These are phyloP conservation scores for Seira ritae DNA, from an alignment of 2,888 invertebrate genomes.

Conservation along the genomic window DNA sequence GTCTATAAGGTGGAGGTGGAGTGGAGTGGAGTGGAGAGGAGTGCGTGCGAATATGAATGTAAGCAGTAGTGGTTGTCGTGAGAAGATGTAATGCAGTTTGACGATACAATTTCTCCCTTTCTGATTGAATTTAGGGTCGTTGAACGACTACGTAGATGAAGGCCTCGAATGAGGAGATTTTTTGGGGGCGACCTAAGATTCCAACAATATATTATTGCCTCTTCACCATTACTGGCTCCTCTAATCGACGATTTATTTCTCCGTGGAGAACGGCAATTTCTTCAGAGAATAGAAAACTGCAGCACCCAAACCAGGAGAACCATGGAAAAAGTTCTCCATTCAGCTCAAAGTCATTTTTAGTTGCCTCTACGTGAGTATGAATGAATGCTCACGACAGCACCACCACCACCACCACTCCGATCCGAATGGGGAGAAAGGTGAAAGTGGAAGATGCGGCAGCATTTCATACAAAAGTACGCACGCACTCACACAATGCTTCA, in stretches of 20 bases:
- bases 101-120: constrained; percentile 10
- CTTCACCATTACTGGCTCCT: not conserved
- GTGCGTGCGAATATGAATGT: too few relatives aligned
- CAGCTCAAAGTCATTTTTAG: not conserved
- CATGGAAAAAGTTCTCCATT: not conserved
- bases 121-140: constrained; percentile 11
- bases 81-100: not conserved
- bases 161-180: not conserved
- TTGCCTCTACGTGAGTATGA: not conserved
- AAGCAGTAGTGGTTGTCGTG: not conserved
- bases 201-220: too few relatives aligned
- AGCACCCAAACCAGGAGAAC: not conserved
- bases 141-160: not conserved
- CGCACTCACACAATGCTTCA: constrained; percentile 51
- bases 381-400: not conserved
- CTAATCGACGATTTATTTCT: not conserved
- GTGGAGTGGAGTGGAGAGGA: not conserved
- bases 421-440: constrained; percentile 1
- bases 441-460: not conserved
- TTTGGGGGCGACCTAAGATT: not conserved
- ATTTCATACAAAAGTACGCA: too few relatives aligned
- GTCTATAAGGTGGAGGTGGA: too few relatives aligned
- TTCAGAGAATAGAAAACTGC: not conserved
- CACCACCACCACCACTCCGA: too few relatives aligned
- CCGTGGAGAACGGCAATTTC: not conserved